Evolutionary conservation across 1,140 invertebrate genomes (phyloP), one percentile per base, ranked within the genome.

Genomic region (Papilio xuthus): DNA sequence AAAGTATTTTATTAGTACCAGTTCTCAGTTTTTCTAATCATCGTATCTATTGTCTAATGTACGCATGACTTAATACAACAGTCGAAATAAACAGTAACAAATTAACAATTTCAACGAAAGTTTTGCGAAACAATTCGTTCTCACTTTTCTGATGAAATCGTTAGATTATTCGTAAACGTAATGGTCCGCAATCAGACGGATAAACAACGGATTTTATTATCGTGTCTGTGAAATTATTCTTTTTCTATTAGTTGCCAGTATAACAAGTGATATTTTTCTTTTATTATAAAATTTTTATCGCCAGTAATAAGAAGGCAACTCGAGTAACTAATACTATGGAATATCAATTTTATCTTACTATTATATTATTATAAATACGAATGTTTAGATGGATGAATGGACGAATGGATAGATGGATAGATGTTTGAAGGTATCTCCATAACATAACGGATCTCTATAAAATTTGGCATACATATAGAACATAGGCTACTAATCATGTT

Each of bases 61-160:
- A 81, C 81, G 78, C 70, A 76, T 56, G 82, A 80, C 70, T 56
- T 44, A 72, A 73, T 47, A 10, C 56, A 74, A 82, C 81, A 74
- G 81, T 23, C 26, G 42, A 41, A 28, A 26, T 63, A 26, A 44
- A 37, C 37, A 78, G 53, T 77, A 79, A 76, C 77, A 81, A 77
- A 67, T 80, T 79, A 70, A 81, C 76, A 81, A 81, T 76, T 79
- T 26, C 56, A 77, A 80, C 70, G 84, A 85, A 85, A 85, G 82
- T 85, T 80, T 78, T 80, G 82, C 80, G 71, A 83, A 83, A 74
- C 80, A 79, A 80, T 81, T 80, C 71, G 56, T 79, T 83, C 79
- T 84, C 82, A 78, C 80, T 83, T 83, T 83, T 77, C 76, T 82
- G 79, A 79, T 79, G 80, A 83, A 86, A 84, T 82, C 13, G 63